Base-by-base conservation (phyloP, 2,888 invertebrate species). In the Ctenicera cuprea region DNA sequence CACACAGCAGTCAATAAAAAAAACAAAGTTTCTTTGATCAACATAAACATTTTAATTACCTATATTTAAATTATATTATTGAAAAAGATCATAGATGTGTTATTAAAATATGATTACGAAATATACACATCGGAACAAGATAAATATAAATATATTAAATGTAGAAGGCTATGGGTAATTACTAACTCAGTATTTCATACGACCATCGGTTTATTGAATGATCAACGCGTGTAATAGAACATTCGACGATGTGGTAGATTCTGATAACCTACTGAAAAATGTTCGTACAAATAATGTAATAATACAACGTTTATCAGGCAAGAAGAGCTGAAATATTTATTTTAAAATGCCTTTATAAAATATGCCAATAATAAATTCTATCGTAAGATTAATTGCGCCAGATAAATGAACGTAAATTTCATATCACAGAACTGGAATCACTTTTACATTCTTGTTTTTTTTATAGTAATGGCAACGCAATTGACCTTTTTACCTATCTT, bases 211-310 rank as follows among this genome's bases (percentile, higher is more conserved):
- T 66, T 33, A 22, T 54, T 52, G 52, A 66, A 66, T 66, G 65
- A 66, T 26, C 54, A 22, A 16, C 65, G 33, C 65, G 65, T 66
- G 65, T 18, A 22, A 22, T 14, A 3, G 65, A 66, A 66, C 65
- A 16, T 66, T 30, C 54, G 65, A 52, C 54, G 52, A 18, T 26
- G 43, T 62, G 22, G 41, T 54, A n/a, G 50, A 16, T 26, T 37
- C 20, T 26, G 65, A 66, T 66, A 66, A 66, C 65, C 65, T 54
- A 41, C 18, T 38, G 26, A 41, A 52, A 38, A 66, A 22, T 61
- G 9, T 22, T 5, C 8, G 18, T 26, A 14, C n/a, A 54, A 30
- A 30, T 54, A 30, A 16, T 48, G 20, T 16, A 48, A 18, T 18
- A 48, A 1, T 33, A 33, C 4, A 16, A 48, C 20, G 3, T 3